phyloP scores from a whole-genome alignment of 2,113 vertebrate genomes.

The Hippocampus zosterae region DNA sequence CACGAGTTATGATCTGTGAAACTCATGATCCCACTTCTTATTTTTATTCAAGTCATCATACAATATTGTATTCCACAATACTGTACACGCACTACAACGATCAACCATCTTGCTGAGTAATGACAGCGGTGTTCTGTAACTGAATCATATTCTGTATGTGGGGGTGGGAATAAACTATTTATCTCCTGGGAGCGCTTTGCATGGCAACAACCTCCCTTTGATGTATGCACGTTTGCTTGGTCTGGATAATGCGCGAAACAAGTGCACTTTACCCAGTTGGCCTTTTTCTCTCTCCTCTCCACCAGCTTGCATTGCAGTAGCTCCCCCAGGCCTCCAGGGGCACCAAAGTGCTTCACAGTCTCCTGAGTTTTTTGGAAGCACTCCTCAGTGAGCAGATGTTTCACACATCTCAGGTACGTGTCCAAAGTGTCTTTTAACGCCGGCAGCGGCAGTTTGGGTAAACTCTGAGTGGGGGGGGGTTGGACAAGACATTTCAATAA shows the following conservation, averaged over 20 bases:
- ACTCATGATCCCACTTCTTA: too few relatives aligned
- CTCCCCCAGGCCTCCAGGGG: conserved; percentile 82
- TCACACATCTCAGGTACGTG: conserved; percentile 82
- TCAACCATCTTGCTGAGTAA: too few relatives aligned
- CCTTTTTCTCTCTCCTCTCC: conserved; percentile 75
- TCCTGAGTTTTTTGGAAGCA: conserved; percentile 80
- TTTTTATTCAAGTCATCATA: too few relatives aligned
- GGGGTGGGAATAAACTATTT: too few relatives aligned
- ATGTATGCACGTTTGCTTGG: too few relatives aligned
- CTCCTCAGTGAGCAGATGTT: conserved; percentile 83
- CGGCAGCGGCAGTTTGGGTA: conserved; percentile 89
- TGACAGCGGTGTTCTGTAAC: too few relatives aligned
- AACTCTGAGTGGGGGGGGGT: conserved; percentile 55
- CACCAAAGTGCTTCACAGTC: conserved; percentile 78
- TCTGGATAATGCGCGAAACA: not conserved
- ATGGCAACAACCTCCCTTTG: too few relatives aligned
- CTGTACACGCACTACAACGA: too few relatives aligned
- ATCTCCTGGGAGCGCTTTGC: too few relatives aligned
- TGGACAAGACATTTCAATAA: not conserved
- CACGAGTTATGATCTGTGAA: too few relatives aligned
- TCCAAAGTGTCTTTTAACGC: conserved; percentile 81
- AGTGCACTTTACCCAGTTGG: conserved; percentile 82
- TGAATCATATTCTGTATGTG: too few relatives aligned
- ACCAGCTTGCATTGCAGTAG: conserved; percentile 82
- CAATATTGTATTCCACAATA: too few relatives aligned